phyloP scores from a whole-genome alignment of 2,797 vertebrate genomes.

The Sarcophilus harrisii region DNA sequence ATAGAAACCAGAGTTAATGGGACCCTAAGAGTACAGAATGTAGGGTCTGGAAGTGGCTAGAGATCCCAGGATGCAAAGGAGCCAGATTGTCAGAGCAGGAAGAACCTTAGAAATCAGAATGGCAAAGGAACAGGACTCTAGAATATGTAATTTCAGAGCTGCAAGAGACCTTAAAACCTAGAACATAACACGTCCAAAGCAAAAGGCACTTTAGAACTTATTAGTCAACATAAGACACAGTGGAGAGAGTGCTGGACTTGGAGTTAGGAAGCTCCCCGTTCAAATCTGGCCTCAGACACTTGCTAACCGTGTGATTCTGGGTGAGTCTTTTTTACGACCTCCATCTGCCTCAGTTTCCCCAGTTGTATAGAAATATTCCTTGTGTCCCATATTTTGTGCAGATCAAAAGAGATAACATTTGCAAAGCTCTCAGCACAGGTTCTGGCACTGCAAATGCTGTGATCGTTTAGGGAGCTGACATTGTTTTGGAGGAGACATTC shows the following conservation, averaged over 20 bases:
- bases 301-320: background rate
- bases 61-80: background rate
- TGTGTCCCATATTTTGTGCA: background rate
- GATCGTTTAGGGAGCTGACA: background rate
- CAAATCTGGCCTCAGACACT: background rate
- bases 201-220: background rate
- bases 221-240: background rate
- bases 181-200: too few relatives aligned
- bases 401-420: background rate
- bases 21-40: background rate
- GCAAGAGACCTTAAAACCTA: background rate
- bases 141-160: background rate
- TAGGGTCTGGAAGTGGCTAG: background rate
- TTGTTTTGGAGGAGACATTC: background rate
- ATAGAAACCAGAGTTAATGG: background rate
- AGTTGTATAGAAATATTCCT: background rate
- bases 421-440: background rate
- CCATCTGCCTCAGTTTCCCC: background rate
- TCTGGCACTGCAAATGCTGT: background rate
- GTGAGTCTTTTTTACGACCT: background rate
- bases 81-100: too few relatives aligned
- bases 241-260: background rate
- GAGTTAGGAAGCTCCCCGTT: background rate
- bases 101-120: background rate
- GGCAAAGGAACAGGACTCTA: background rate